Percentiles rank a stretch among this genome's conserved stretches.
Evolutionary conservation across 2,888 invertebrate genomes (phyloP).

Genomic region (Abrostola triplasia): DNA sequence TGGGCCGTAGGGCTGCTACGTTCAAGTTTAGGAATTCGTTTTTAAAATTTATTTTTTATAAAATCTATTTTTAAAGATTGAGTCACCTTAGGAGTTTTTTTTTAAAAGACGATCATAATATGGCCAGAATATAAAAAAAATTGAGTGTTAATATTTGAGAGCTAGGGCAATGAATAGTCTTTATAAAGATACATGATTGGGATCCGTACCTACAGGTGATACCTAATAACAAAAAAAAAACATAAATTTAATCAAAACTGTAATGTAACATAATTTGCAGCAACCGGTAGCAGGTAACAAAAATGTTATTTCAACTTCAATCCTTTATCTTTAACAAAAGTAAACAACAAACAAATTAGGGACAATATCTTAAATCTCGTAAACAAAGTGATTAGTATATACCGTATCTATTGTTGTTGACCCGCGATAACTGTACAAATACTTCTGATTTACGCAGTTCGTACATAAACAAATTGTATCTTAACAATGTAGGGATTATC

Average conservation of each 20-base stretch:
- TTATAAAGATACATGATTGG: no score
- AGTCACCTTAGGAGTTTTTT: no score
- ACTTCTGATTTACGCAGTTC: slow-evolving; percentile 24
- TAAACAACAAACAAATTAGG: slow-evolving; percentile 39
- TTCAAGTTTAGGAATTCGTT: not conserved
- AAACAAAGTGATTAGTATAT: slow-evolving; percentile 71
- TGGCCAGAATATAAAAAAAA: no score
- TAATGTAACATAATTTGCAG: not conserved
- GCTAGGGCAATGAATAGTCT: no score
- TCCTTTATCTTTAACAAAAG: slow-evolving; percentile 18
- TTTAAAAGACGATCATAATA: no score
- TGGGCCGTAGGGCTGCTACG: slow-evolving; percentile 74
- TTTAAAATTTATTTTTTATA: slow-evolving; percentile 1
- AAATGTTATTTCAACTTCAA: not conserved
- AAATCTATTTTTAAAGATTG: no score
- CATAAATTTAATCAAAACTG: not conserved
- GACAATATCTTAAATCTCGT: slow-evolving; percentile 42
- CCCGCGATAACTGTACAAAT: slow-evolving; percentile 39
- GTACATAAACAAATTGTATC: slow-evolving; percentile 41
- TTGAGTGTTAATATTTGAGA: no score
- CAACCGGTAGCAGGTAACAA: slow-evolving; percentile 12
- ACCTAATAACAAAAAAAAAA: no score
- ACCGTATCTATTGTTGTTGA: slow-evolving; percentile 45
- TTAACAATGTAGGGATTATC: slow-evolving; percentile 61
- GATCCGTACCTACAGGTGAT: no score